Conservation (phyloP, 2,888 invertebrate genomes). For the Cataglyphis livida region DNA sequence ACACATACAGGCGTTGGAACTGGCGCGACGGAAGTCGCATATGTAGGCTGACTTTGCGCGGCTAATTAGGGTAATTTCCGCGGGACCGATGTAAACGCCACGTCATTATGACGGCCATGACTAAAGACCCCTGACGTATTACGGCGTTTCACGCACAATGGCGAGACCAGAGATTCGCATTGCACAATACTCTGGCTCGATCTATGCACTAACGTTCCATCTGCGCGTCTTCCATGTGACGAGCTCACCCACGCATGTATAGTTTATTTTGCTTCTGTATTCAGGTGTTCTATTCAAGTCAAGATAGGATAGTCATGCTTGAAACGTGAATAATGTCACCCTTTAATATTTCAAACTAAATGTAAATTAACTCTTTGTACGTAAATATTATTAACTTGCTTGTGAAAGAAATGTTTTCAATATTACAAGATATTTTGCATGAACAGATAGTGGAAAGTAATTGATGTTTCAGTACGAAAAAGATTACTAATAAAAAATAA, state of each 20-base stretch:
- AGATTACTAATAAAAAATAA: background rate
- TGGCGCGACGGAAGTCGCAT: conserved; percentile 40
- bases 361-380: background rate
- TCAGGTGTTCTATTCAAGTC: conserved; percentile 29
- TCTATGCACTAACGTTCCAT: conserved; percentile 57
- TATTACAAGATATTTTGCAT: background rate
- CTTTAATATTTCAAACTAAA: conserved; percentile 25
- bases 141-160: conserved; percentile 63
- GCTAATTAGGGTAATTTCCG: conserved; percentile 83
- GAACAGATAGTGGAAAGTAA: background rate
- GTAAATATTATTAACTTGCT: background rate
- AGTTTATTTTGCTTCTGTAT: conserved; percentile 53
- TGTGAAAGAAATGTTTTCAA: background rate
- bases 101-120: conserved; percentile 68
- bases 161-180: conserved; percentile 63
- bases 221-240: conserved; percentile 61
- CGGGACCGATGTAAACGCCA: conserved; percentile 80
- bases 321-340: conserved; percentile 17
- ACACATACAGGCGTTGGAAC: background rate
- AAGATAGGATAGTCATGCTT: background rate
- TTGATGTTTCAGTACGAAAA: background rate
- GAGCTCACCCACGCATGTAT: conserved; percentile 57
- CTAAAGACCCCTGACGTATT: conserved; percentile 75
- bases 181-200: conserved; percentile 59
- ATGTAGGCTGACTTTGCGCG: conserved; percentile 57